phyloP scores from a whole-genome alignment of 2,797 vertebrate species.

The Synanceia verrucosa region DNA sequence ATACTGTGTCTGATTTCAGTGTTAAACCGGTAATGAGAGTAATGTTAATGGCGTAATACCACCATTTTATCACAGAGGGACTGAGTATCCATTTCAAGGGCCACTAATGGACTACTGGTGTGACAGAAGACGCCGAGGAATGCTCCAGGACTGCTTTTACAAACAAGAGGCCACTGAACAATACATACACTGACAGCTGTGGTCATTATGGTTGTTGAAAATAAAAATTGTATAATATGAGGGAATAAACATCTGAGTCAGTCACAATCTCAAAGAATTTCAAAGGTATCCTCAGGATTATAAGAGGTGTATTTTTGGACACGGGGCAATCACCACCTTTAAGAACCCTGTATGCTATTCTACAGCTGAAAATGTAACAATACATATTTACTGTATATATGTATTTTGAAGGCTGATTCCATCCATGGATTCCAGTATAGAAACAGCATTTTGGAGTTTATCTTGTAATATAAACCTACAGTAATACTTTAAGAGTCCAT shows the following conservation, averaged over 20 bases:
- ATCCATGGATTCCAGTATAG: too few species aligned
- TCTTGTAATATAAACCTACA: not conserved
- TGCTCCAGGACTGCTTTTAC: constrained; percentile 59
- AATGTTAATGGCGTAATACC: constrained; percentile 61
- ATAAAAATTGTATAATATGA: constrained; percentile 29
- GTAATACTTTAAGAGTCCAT: not conserved
- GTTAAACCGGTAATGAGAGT: constrained; percentile 61
- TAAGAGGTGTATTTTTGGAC: constrained; percentile 9
- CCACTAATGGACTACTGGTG: constrained; percentile 61
- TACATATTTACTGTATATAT: not conserved
- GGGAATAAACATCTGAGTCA: not conserved
- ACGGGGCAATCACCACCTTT: not conserved
- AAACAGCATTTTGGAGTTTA: not conserved
- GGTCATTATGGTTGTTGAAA: constrained; percentile 19
- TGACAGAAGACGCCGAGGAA: constrained; percentile 54
- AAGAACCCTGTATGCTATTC: not conserved
- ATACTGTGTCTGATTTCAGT: constrained; percentile 70
- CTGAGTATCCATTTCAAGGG: constrained; percentile 69
- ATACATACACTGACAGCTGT: constrained; percentile 28
- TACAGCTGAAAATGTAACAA: not conserved
- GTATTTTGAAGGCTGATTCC: not conserved
- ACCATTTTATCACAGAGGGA: constrained; percentile 53
- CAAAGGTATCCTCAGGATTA: constrained; percentile 21
- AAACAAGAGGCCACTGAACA: constrained; percentile 37
- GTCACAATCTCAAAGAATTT: constrained; percentile 25